A percentile compares a stretch with the other conserved stretches of the same genome.
Conservation (phyloP, 2,797 vertebrate genomes). For the Neomorphus geoffroyi region DNA sequence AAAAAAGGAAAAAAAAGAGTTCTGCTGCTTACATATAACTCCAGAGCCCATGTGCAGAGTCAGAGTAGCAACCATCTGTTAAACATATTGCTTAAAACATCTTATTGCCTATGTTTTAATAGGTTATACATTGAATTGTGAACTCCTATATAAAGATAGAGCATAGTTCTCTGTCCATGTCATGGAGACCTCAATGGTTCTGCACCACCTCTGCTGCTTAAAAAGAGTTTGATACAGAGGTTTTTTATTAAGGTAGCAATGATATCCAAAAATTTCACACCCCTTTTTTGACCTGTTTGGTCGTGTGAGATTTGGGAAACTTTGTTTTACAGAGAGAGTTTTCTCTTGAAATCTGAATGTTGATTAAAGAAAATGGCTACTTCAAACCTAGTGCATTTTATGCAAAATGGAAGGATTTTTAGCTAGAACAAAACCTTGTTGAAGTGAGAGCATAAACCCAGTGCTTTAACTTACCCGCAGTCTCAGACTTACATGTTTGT, state of each 20-base stretch:
- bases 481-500: fast-evolving
- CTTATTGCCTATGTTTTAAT: not conserved
- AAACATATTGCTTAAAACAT: not conserved
- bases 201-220: not conserved
- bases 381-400: not conserved
- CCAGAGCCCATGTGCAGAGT: not conserved
- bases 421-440: not conserved
- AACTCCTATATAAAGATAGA: not conserved
- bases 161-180: not conserved
- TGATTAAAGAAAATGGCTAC: not conserved
- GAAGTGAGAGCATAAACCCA: not conserved
- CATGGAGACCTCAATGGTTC: fast-evolving
- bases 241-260: not conserved
- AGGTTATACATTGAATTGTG: not conserved
- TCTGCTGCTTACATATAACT: not conserved
- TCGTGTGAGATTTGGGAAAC: not conserved
- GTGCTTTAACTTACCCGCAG: not conserved
- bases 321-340: not conserved
- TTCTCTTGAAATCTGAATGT: not conserved
- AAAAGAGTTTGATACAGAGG: not conserved
- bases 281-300: not conserved
- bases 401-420: not conserved
- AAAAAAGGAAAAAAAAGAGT: not conserved
- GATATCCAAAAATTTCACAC: not conserved
- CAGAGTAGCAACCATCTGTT: not conserved